Evolutionary conservation across 2,888 invertebrate species (phyloP), one percentile per base, ranked within the genome.

Genomic region (Onthophagus sagittarius): DNA sequence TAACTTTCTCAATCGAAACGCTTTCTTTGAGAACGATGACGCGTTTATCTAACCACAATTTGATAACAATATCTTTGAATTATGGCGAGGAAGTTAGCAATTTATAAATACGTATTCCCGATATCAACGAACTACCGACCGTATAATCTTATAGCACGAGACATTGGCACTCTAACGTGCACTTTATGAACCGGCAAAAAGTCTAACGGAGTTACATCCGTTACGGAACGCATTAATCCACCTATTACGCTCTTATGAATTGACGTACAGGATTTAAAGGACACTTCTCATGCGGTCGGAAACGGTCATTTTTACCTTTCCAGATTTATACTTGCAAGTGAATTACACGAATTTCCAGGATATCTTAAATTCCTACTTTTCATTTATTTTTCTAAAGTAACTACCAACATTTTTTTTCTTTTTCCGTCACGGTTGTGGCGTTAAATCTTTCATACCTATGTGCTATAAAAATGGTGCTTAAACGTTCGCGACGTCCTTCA

Each of bases 131-230:
- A 53, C 11, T 53, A 53, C 39, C 39, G 39, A 67, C 67, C 67
- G 32, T 67, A 67, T 67, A 67, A 67, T 67, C 67, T 67, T 23
- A 31, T 67, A 67, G 67, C 67, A 13, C 31, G 15, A 32, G 67
- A 32, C 31, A 67, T 67, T 67, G 32, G 31, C 31, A 32, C 67
- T 23, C 67, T 67, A 67, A 67, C 67, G 67, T 32, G 32, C 32
- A 67, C 67, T 67, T 67, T 67, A 67, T 67, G 67, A 31, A n/a
- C 67, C 67, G 67, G 67, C 23, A 67, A 67, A n/a, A 67, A 67
- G 23, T 23, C 64, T 64, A 64, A 67, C 67, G 67, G 67, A 15
- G 67, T 23, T 6, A 32, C 67, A 67, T 67, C 67, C 67, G 67
- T 67, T 67, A 67, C 67, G 67, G 15, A 23, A 67, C 32, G 67